Base-by-base conservation (phyloP, 2,888 invertebrate genomes). In the Orthonevra nobilis region DNA sequence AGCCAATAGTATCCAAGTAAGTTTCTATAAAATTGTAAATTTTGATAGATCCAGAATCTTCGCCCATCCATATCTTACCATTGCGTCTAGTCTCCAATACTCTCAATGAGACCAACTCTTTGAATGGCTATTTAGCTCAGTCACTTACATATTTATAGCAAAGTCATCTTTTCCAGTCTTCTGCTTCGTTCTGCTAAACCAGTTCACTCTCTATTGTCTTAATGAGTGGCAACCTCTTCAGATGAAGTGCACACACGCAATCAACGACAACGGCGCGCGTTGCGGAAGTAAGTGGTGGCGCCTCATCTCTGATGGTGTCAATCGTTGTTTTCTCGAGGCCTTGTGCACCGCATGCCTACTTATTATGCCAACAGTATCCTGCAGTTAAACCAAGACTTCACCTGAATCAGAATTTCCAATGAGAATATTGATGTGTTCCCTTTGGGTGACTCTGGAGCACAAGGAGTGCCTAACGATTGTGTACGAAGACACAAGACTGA, bases 321-420 rank as follows among this genome's bases (percentile, higher is more conserved):
- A 14, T 26, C 26, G 3, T 14, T 26, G 26, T 17, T 36, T 23
- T 34, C 9, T 9, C 6, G 28, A 4, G 6, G n/a, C 17, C 23
- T 19, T 28, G 12, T 28, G 38, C 46, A 7, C 12, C 28, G 20
- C 15, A 19, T 9, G 9, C 14, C 56, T 66, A 26, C 28, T 66
- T 58, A 38, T 4, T 38, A 68, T 68, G 68, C 46, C 7, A 56
- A 58, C 68, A 46, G 20, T 30, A 30, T 23, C 17, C 19, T 56
- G 38, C 58, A 46, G 38, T 48, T 68, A 58, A 58, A 68, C 58
- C 58, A 68, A 68, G 56, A 68, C 56, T 46, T 68, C 56, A 10
- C 48, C 15, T 30, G 38, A 38, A 58, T 66, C 44, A 54, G 54
- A 66, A 54, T 66, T 54, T 68, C 34, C 48, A 44, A 54, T 54